phyloP scores from a whole-genome alignment of 2,113 vertebrate genomes.

The Coturnix japonica region DNA sequence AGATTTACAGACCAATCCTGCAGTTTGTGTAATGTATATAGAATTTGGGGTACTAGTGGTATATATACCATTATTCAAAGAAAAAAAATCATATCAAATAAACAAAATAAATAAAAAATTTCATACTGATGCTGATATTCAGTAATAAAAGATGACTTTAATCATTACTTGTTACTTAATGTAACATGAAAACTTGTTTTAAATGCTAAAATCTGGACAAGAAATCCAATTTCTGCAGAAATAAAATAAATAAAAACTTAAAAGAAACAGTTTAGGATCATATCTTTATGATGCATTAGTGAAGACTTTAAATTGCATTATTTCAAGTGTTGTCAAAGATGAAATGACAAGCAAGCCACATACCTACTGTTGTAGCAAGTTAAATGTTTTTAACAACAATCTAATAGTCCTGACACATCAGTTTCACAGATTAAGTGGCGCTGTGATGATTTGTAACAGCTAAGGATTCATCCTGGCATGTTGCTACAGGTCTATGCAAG shows the following conservation, averaged over 20 bases:
- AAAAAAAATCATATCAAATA: background rate
- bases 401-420: background rate
- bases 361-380: background rate
- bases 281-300: background rate
- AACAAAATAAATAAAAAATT: background rate
- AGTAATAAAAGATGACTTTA: background rate
- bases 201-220: background rate
- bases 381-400: background rate
- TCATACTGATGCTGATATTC: background rate
- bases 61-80: background rate
- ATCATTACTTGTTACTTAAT: background rate
- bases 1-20: background rate
- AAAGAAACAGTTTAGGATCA: background rate
- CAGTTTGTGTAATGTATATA: background rate
- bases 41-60: fast-evolving
- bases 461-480: background rate
- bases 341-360: background rate
- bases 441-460: background rate
- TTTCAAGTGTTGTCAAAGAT: background rate
- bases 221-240: background rate
- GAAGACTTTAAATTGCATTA: background rate
- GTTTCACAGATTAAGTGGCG: background rate
- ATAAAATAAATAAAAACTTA: background rate
- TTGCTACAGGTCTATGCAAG: background rate
- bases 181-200: background rate